Conservation (phyloP, 2,888 invertebrate genomes). For the Zhuqinia jingwanae region DNA sequence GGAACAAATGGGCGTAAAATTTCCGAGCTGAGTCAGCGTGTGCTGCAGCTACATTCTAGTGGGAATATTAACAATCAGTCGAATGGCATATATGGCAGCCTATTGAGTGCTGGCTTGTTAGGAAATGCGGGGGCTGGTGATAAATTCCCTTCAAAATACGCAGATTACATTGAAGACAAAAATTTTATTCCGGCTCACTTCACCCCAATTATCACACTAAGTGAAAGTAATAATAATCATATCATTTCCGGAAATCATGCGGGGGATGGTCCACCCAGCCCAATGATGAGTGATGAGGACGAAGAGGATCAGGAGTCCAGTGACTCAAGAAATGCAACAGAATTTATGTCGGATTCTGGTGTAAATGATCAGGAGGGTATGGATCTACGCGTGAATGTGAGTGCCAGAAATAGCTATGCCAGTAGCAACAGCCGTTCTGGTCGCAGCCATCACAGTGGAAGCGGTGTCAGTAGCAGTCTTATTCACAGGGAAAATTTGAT, state of each 20-base stretch:
- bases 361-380: slow-evolving; percentile 78
- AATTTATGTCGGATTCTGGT: slow-evolving; percentile 76
- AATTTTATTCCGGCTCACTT: slow-evolving; percentile 77
- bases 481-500: slow-evolving; percentile 53
- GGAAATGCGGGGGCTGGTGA: slow-evolving; percentile 68
- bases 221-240: slow-evolving; percentile 78
- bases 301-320: slow-evolving; percentile 75
- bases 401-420: slow-evolving; percentile 64
- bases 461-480: slow-evolving; percentile 28
- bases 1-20: slow-evolving; percentile 76
- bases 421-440: slow-evolving; percentile 67
- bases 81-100: slow-evolving; percentile 71
- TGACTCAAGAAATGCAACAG: slow-evolving; percentile 74
- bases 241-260: slow-evolving; percentile 71
- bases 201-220: slow-evolving; percentile 78
- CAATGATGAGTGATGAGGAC: slow-evolving; percentile 75
- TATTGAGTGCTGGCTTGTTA: slow-evolving; percentile 69
- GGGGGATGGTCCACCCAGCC: slow-evolving; percentile 72
- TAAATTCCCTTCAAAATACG: slow-evolving; percentile 71
- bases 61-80: slow-evolving; percentile 71
- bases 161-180: slow-evolving; percentile 74
- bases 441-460: slow-evolving; percentile 61
- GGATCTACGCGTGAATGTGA: slow-evolving; percentile 77
- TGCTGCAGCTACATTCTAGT: slow-evolving; percentile 78
- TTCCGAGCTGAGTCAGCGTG: slow-evolving; percentile 79